Conservation (phyloP, 2,113 vertebrate species). For the Pteruthius melanotis region DNA sequence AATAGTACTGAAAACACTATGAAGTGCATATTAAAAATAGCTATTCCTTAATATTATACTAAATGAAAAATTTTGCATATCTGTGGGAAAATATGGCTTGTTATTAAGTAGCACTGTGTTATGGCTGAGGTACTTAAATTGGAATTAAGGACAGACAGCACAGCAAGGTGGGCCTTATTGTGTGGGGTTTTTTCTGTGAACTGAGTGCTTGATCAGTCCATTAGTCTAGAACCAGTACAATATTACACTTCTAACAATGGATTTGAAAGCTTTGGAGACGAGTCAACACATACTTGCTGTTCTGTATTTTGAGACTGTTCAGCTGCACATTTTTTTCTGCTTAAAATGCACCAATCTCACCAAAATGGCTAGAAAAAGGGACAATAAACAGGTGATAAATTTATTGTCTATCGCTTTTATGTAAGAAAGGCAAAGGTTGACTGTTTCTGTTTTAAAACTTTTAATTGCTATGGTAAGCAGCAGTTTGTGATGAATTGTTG, state of each 20-base stretch:
- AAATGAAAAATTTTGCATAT: background rate
- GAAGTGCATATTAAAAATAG: background rate
- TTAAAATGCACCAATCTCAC: background rate
- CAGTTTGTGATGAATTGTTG: background rate
- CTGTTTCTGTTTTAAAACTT: background rate
- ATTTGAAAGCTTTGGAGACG: background rate
- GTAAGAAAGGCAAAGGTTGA: background rate
- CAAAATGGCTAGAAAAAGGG: background rate
- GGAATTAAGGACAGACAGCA: background rate
- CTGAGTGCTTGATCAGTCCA: background rate
- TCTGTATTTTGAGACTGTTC: background rate
- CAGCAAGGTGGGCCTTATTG: rapidly evolving
- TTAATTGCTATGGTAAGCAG: background rate
- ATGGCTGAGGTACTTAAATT: background rate
- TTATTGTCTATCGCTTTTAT: background rate
- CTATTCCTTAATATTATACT: background rate
- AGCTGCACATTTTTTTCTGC: background rate
- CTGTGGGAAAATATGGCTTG: background rate
- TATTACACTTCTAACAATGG: background rate
- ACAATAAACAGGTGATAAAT: background rate
- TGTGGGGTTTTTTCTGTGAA: rapidly evolving
- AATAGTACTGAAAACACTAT: background rate
- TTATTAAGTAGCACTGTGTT: background rate
- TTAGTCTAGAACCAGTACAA: background rate
- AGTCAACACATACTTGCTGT: background rate